Evolutionary conservation across 2,797 vertebrate genomes (phyloP).

Genomic region (Coracias cyanogaster): DNA sequence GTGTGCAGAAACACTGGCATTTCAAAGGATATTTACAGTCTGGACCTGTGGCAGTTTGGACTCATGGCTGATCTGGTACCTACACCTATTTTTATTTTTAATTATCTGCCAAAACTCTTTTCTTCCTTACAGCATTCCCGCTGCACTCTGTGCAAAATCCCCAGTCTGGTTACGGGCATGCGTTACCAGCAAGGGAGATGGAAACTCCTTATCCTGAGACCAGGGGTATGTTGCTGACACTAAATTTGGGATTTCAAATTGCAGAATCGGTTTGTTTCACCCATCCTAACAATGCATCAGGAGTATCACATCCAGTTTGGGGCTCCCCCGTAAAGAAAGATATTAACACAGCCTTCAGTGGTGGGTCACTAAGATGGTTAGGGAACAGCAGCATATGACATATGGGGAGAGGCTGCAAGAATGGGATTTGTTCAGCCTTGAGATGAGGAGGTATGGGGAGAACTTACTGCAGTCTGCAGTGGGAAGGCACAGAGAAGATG

Average conservation of each 20-base stretch:
- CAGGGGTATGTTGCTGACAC: accelerated
- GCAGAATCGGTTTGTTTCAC: not conserved
- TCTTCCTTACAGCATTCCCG: not conserved
- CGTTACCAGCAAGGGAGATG: not conserved
- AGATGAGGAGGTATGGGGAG: not conserved
- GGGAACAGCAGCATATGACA: accelerated
- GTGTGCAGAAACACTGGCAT: not conserved
- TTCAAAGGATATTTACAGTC: not conserved
- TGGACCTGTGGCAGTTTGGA: not conserved
- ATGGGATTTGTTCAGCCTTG: not conserved
- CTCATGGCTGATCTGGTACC: not conserved
- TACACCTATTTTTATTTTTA: not conserved
- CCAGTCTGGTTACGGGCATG: not conserved
- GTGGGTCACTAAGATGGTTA: not conserved
- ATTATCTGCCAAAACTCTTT: not conserved
- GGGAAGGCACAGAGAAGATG: not conserved
- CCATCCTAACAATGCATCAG: not conserved
- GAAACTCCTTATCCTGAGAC: not conserved
- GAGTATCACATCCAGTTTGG: not conserved
- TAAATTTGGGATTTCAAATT: not conserved
- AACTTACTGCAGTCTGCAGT: not conserved
- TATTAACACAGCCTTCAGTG: not conserved
- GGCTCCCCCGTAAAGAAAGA: not conserved
- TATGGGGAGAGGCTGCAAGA: accelerated
- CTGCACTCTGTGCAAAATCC: not conserved